These are phyloP conservation scores for Macropis europaea DNA, from an alignment of 2,888 invertebrate genomes.

Conservation along the genomic window DNA sequence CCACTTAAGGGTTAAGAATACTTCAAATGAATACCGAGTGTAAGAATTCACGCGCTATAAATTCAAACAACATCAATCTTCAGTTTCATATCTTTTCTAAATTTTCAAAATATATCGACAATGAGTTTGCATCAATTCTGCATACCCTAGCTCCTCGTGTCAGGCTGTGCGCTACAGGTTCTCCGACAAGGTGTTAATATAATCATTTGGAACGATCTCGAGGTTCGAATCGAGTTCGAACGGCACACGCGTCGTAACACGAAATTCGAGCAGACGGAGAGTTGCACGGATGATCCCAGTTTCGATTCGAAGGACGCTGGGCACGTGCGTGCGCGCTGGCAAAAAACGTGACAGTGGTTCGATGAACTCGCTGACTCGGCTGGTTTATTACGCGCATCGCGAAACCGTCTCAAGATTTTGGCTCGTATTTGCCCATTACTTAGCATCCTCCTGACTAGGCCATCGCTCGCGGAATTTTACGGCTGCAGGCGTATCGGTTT, in stretches of 20 bases:
- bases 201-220: too few species aligned
- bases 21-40: too few species aligned
- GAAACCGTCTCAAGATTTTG: slow-evolving; percentile 7
- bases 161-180: too few species aligned
- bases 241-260: background rate
- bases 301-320: slow-evolving; percentile 35
- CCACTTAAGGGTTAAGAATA: too few species aligned
- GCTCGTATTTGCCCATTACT: background rate
- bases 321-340: slow-evolving; percentile 35
- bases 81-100: too few species aligned
- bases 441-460: slow-evolving; percentile 22
- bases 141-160: too few species aligned
- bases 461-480: slow-evolving; percentile 28
- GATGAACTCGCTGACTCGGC: slow-evolving; percentile 33
- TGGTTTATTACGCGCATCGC: slow-evolving; percentile 10
- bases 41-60: too few species aligned
- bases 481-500: slow-evolving; percentile 28
- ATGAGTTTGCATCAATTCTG: background rate
- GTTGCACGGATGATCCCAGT: slow-evolving; percentile 34
- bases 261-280: slow-evolving; percentile 1
- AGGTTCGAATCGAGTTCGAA: too few species aligned
- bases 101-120: too few species aligned
- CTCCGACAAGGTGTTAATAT: too few species aligned
- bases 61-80: too few species aligned
- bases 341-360: slow-evolving; percentile 56